Evolutionary conservation across 37 sponge, comb jelly and placozoan genomes (phyloP), one percentile per base, ranked within the genome.

Genomic region (Spongia lamella): DNA sequence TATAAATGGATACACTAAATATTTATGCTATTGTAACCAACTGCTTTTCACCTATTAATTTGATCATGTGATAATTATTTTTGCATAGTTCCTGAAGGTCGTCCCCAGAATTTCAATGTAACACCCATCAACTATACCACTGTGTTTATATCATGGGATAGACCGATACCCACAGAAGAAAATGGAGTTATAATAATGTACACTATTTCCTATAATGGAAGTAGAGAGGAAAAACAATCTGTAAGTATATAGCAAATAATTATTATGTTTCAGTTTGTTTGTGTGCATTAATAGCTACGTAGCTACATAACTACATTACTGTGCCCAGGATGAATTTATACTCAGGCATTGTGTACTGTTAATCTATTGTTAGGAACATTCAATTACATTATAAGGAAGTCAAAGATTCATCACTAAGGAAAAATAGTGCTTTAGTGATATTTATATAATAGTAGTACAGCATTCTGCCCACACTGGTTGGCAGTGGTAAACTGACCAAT

Each of bases 101-200:
- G 21, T 16, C 63, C 61, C 7, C n/a, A 35, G 32, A 72, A 81
- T 51, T 31, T 72, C 11, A 35, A 26, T 35, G 70, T 47, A 22
- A 21, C 19, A 16, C 4, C 49, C 2, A 7, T 27, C 4, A 56
- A 36, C 21, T 70, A 70, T 25, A 72, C 66, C 32, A 36, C 63
- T 1, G 40, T 81, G n/a, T 33, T 31, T 22, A 9, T 81, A 50
- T 35, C 52, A 14, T 81, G 82, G 82, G 22, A 53, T 0, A 64
- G 64, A 17, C 82, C 82, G 20, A 25, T 26, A 37, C 49, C 9
- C 3, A 22, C 69, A 3, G 1, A n/a, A 34, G 55, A 69, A 59
- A 81, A 81, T 81, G 82, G 82, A 50, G 22, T 64, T 3, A 38
- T 81, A 22, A 63, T 66, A 2, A 33, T 63, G 29, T 81, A 81